Conservation (phyloP, 2,888 invertebrate species). For the Zhengitettix transpicula region DNA sequence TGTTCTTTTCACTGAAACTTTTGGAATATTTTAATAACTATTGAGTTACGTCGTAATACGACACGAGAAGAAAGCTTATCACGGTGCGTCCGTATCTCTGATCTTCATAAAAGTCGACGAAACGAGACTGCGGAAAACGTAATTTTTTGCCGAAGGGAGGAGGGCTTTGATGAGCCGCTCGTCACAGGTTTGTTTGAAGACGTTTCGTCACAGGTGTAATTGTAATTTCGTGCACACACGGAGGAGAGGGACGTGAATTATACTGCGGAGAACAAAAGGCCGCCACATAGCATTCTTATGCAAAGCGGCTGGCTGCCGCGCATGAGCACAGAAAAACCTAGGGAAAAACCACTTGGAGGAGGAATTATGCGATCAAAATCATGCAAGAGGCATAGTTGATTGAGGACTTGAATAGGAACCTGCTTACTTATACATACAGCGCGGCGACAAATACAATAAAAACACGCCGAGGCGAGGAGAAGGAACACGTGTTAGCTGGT, state of each 20-base stretch:
- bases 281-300: constrained; percentile 5
- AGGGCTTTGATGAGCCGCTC: no score
- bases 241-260: not conserved
- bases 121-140: no score
- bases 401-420: not conserved
- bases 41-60: no score
- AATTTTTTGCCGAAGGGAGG: no score
- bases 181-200: not conserved
- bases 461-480: not conserved
- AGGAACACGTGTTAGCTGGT: not conserved
- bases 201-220: not conserved
- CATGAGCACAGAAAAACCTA: not conserved
- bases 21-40: no score
- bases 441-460: not conserved
- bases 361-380: not conserved
- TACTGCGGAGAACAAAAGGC: not conserved
- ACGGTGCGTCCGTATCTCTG: no score
- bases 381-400: not conserved
- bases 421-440: not conserved
- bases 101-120: no score
- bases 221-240: not conserved
- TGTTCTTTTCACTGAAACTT: no score
- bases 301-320: not conserved
- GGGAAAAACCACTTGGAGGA: not conserved
- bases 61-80: no score